Base-by-base conservation (phyloP, 2,113 vertebrate species). In the Aptenodytes forsteri region DNA sequence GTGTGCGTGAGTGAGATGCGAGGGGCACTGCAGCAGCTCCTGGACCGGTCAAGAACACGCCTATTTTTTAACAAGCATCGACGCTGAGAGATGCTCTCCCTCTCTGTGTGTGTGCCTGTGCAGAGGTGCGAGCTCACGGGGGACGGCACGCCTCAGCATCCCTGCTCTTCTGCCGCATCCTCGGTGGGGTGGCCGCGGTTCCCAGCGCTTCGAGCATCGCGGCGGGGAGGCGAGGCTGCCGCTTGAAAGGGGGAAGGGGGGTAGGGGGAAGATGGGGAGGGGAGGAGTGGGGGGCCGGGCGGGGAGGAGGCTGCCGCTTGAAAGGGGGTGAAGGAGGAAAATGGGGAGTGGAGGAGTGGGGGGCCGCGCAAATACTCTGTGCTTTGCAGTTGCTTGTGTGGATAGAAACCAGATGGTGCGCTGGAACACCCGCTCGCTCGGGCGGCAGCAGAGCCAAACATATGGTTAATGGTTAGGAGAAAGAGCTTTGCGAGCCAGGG, bases 361-460 rank as follows among this genome's bases (percentile, higher is more conserved):
- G 93, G 96, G n/a, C 29, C 11, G 54, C 82, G 90, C 26, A 34
- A 96, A 97, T 98, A 96, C 97, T 98, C 95, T 97, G 88, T 97
- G 97, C 98, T 98, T 98, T 98, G 97, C 98, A 98, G 98, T 98
- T 98, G 97, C 97, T 97, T 98, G 91, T 98, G 97, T 97, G 98
- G 99, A 99, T 99, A 97, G 98, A 98, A 99, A 99, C 98, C 99
- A 99, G 99, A 99, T 99, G 99, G 98, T 98, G 93, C 65, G 91
- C 98, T 98, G 98, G 98, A 99, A 98, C 98, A 98, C 98, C 98
- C 98, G 95, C 97, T 98, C 95, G 75, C 97, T 98, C 97, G 96
- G 98, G 98, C 95, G 98, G 97, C 78, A 11, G 93, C 96, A 25
- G 97, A 99, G 98, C 98, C 98, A 98, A 98, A 98, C 98, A 99